Evolutionary conservation across 2,113 vertebrate genomes (phyloP).

Genomic region (Pterophyllum scalare): DNA sequence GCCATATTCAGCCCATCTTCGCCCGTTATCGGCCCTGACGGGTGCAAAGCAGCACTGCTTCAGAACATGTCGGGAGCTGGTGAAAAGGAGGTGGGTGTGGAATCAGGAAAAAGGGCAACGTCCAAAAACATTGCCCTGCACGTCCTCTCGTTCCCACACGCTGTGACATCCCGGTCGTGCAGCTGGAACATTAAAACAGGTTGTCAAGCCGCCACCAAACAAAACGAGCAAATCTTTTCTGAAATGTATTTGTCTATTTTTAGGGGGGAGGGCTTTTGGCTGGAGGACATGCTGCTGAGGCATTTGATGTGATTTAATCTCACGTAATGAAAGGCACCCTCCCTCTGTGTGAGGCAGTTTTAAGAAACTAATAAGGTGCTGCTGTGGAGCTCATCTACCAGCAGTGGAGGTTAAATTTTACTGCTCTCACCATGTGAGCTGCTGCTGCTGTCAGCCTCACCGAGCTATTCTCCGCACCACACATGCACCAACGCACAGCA

Average conservation of each 20-base stretch:
- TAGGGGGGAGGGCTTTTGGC: constrained; percentile 43
- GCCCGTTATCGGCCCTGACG: constrained; percentile 64
- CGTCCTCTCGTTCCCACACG: constrained; percentile 43
- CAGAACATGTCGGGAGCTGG: constrained; percentile 80
- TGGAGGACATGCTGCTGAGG: constrained; percentile 60
- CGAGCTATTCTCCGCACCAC: neutral
- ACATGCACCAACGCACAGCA: neutral
- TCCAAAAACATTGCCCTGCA: constrained; percentile 66
- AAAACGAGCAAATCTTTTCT: constrained; percentile 66
- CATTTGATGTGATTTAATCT: constrained; percentile 78
- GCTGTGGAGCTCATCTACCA: constrained; percentile 57
- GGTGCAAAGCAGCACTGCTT: constrained; percentile 76
- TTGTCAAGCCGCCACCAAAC: constrained; percentile 76
- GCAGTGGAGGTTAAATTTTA: constrained; percentile 52
- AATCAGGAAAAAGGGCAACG: constrained; percentile 82
- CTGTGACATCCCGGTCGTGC: constrained; percentile 62
- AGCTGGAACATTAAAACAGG: constrained; percentile 59
- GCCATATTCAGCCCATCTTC: constrained; percentile 55
- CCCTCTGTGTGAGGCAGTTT: constrained; percentile 25
- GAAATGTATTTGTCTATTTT: constrained; percentile 76
- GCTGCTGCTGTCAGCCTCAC: constrained; percentile 24
- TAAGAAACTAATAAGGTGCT: constrained; percentile 57
- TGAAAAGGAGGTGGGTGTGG: constrained; percentile 85
- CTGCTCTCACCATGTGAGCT: constrained; percentile 34
- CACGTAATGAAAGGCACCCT: constrained; percentile 72